Conservation (phyloP, 2,797 vertebrate genomes). For the Microcaecilia unicolor region DNA sequence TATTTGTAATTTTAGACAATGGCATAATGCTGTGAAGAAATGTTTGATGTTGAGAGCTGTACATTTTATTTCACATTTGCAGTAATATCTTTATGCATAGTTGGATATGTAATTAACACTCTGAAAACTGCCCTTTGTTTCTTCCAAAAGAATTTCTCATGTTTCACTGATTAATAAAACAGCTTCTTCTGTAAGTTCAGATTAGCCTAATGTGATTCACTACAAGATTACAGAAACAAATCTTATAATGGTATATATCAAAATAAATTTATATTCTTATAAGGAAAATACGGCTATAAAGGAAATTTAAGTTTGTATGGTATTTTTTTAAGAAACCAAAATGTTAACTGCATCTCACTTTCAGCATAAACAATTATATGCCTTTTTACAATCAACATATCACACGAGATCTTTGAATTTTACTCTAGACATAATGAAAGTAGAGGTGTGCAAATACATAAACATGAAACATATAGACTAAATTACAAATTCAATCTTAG, state of each 20-base stretch:
- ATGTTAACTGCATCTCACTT: no score
- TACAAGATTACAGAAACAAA: slow-evolving; percentile 1
- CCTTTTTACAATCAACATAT: no score
- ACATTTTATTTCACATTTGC: slow-evolving; percentile 21
- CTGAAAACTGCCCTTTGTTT: slow-evolving; percentile 22
- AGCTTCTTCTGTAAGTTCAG: background rate
- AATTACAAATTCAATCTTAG: no score
- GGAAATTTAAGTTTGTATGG: no score
- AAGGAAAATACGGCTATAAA: no score
- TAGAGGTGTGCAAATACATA: no score
- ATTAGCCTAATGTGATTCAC: background rate
- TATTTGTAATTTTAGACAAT: slow-evolving; percentile 28
- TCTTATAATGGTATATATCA: no score
- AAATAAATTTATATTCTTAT: no score
- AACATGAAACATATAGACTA: no score
- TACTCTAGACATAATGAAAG: no score
- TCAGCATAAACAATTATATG: no score
- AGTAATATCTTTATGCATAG: slow-evolving; percentile 14
- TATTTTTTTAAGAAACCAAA: slow-evolving; percentile 11
- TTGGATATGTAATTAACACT: slow-evolving; percentile 8
- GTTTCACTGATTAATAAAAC: slow-evolving; percentile 10
- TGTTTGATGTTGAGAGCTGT: background rate
- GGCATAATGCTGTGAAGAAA: slow-evolving; percentile 16
- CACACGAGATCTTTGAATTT: no score
- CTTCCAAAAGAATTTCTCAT: slow-evolving; percentile 13